These are phyloP conservation scores for Hemichromis elongatus DNA, from an alignment of 2,113 vertebrate species.

Conservation along the genomic window DNA sequence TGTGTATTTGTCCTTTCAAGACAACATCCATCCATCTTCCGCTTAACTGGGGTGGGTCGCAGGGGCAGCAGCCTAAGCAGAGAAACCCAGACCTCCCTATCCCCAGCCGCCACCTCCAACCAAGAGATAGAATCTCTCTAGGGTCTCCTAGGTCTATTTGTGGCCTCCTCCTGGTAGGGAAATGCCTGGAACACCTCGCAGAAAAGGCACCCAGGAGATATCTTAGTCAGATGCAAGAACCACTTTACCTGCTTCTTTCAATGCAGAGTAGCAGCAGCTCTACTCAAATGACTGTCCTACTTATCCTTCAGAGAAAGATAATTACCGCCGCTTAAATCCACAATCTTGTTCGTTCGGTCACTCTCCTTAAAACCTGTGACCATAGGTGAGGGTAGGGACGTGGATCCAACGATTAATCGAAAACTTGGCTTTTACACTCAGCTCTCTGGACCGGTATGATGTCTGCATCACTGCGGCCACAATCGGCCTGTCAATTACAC, in stretches of 20 bases:
- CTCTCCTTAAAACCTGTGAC: accelerated
- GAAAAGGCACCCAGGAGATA: not conserved
- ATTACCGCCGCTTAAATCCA: not conserved
- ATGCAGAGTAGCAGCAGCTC: not conserved
- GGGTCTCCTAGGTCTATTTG: not conserved
- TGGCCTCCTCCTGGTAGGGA: not conserved
- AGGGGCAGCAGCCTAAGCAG: not conserved
- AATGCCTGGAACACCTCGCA: not conserved
- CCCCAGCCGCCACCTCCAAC: not conserved
- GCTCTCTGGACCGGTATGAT: not conserved
- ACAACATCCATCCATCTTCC: not conserved
- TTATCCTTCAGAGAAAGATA: not conserved
- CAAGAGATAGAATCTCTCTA: not conserved
- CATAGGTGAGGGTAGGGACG: not conserved
- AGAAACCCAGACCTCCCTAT: not conserved
- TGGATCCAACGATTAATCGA: not conserved
- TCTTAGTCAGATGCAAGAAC: not conserved
- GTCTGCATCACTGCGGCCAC: not conserved
- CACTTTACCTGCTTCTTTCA: not conserved
- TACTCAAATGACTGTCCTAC: not conserved
- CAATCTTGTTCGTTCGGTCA: not conserved
- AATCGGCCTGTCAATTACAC: not conserved
- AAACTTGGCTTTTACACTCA: not conserved
- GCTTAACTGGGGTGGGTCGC: not conserved
- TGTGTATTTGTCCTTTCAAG: accelerated